A percentile compares a stretch with the other conserved stretches of the same genome.
Conservation (phyloP, 2,797 vertebrate genomes). For the Miichthys miiuy region DNA sequence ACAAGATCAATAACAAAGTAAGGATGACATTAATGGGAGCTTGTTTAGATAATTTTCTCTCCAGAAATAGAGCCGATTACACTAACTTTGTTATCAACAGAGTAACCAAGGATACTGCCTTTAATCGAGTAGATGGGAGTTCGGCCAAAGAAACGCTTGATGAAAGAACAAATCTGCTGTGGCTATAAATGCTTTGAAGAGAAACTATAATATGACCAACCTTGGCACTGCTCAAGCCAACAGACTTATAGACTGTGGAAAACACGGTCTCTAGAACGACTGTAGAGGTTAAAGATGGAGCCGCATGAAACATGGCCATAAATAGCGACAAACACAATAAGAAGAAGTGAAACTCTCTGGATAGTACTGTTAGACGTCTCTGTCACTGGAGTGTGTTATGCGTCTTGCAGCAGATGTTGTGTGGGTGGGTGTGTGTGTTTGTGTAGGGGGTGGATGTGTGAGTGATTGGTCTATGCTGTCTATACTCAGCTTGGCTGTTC, state of each 20-base stretch:
- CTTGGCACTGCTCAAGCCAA: slow-evolving; percentile 23
- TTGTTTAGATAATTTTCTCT: slow-evolving; percentile 41
- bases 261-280: neutral
- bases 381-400: slow-evolving; percentile 33
- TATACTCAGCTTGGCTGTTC: slow-evolving; percentile 56
- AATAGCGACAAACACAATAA: slow-evolving; percentile 15
- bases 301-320: slow-evolving; percentile 33
- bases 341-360: slow-evolving; percentile 26
- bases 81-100: slow-evolving; percentile 35
- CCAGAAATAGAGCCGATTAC: slow-evolving; percentile 39
- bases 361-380: slow-evolving; percentile 34
- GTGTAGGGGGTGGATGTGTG: slow-evolving; percentile 7
- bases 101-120: slow-evolving; percentile 4
- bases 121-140: slow-evolving; percentile 23
- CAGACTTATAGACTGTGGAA: slow-evolving; percentile 23
- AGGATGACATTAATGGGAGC: slow-evolving; percentile 46
- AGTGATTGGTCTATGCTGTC: slow-evolving; percentile 49
- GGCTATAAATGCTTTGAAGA: slow-evolving; percentile 42
- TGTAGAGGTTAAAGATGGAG: slow-evolving; percentile 14
- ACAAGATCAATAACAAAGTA: slow-evolving; percentile 38
- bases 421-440: slow-evolving; percentile 39
- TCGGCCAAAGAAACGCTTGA: slow-evolving; percentile 6
- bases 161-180: slow-evolving; percentile 39
- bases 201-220: slow-evolving; percentile 14
- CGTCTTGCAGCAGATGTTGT: slow-evolving; percentile 60